Conservation (phyloP, 2,888 invertebrate species). For the Tribolium freemani region DNA sequence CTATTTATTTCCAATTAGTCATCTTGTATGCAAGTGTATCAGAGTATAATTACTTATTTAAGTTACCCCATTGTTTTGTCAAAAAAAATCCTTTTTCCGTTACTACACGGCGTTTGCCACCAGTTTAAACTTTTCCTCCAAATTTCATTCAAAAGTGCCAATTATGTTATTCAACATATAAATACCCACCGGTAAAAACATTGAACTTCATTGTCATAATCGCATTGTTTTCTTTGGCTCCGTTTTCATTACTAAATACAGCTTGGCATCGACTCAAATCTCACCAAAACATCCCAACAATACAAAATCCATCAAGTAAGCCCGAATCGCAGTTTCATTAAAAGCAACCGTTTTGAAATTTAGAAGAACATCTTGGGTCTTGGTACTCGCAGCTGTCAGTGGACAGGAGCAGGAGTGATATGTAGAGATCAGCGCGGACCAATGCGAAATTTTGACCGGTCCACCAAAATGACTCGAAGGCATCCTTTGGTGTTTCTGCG, state of each 20-base stretch:
- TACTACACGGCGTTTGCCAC: background rate
- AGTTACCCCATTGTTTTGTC: background rate
- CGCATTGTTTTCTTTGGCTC: conserved; percentile 33
- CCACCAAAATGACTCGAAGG: background rate
- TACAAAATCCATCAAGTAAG: conserved; percentile 3
- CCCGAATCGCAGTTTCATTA: conserved; percentile 11
- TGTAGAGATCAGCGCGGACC: conserved; percentile 35
- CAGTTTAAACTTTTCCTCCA: background rate
- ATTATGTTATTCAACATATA: conserved; percentile 16
- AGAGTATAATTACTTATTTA: conserved; percentile 20
- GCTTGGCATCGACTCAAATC: conserved; percentile 30
- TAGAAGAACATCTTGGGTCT: conserved; percentile 28
- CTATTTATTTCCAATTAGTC: conserved; percentile 37
- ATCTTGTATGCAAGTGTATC: conserved; percentile 36
- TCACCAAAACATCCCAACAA: background rate
- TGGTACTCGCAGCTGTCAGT: conserved; percentile 35
- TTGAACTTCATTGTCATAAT: conserved; percentile 44
- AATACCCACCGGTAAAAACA: conserved; percentile 21
- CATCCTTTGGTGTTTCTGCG: background rate
- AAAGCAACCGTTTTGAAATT: conserved; percentile 20
- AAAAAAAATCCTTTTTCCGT: conserved; percentile 16
- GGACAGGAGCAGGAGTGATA: conserved; percentile 18
- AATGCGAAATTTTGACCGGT: conserved; percentile 4
- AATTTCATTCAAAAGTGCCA: conserved; percentile 23
- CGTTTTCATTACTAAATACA: conserved; percentile 33